These are phyloP conservation scores for Odiellus spinosus DNA, from an alignment of 2,888 invertebrate genomes.

Conservation along the genomic window DNA sequence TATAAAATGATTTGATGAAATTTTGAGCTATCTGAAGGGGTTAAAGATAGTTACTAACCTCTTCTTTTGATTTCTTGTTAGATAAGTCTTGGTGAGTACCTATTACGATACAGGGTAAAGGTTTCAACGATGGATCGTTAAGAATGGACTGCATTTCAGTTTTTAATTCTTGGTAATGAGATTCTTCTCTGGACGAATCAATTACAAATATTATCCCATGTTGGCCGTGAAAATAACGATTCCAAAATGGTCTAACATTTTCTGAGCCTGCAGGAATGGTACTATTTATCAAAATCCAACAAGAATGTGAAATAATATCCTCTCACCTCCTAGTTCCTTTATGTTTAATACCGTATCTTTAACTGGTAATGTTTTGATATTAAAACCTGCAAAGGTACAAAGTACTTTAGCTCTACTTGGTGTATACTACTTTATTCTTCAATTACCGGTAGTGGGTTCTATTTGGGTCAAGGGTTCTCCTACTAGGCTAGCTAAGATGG, in stretches of 20 bases:
- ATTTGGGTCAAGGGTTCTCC: constrained; percentile 15
- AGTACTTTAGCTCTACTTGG: too few species aligned
- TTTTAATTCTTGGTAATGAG: constrained; percentile 11
- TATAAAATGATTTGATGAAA: constrained; percentile 1
- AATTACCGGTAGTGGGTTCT: constrained; percentile 18
- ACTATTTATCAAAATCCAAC: too few species aligned
- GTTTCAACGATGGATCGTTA: constrained; percentile 13
- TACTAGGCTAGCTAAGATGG: constrained; percentile 18
- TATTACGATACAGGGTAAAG: constrained; percentile 18
- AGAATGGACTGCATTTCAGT: constrained; percentile 14
- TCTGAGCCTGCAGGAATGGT: constrained; percentile 9
- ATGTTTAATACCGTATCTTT: constrained; percentile 19
- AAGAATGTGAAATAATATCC: too few species aligned
- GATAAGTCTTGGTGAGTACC: constrained; percentile 19
- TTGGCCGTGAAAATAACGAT: constrained; percentile 19
- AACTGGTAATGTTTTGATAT: constrained; percentile 21
- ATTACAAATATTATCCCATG: constrained; percentile 19
- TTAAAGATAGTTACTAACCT: not conserved
- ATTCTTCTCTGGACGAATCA: constrained; percentile 9
- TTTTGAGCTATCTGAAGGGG: too few species aligned
- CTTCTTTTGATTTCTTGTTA: constrained; percentile 4
- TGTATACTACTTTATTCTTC: not conserved
- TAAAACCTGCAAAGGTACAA: constrained; percentile 17
- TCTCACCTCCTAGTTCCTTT: constrained; percentile 21
- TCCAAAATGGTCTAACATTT: constrained; percentile 18